A percentile compares a stretch with the other conserved stretches of the same genome.
These are phyloP conservation scores for Stictonetta naevosa DNA, from an alignment of 2,113 vertebrate genomes.

Conservation along the genomic window DNA sequence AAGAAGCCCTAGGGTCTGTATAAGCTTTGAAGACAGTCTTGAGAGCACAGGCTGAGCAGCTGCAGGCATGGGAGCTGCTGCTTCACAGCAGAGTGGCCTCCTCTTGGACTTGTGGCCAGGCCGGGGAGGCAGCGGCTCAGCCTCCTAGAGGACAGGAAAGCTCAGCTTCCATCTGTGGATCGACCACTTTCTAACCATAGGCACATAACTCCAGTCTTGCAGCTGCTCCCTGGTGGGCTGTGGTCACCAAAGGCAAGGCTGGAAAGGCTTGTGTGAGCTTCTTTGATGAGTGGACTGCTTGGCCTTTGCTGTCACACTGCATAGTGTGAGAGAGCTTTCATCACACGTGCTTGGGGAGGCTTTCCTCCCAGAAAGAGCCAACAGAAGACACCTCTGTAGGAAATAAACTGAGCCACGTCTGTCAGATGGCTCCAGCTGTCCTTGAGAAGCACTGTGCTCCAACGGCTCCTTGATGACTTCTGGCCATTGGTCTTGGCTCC, in stretches of 20 bases:
- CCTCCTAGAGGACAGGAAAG: background rate
- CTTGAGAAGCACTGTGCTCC: background rate
- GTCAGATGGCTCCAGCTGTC: background rate
- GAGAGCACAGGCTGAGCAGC: background rate
- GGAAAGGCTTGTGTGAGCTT: background rate
- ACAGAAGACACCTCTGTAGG: background rate
- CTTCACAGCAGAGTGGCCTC: background rate
- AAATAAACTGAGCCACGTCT: background rate
- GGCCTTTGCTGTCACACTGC: background rate
- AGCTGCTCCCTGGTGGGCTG: fast-evolving
- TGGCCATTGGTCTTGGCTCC: background rate
- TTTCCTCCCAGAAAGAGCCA: background rate
- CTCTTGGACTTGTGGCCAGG: background rate
- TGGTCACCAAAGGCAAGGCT: background rate
- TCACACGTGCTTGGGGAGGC: fast-evolving
- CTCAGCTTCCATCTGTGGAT: background rate
- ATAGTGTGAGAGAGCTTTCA: background rate
- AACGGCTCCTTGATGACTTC: fast-evolving
- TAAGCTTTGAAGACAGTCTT: background rate
- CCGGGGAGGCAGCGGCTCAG: background rate
- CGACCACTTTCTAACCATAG: background rate
- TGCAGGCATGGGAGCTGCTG: background rate
- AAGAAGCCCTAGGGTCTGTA: background rate
- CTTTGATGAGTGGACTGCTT: background rate
- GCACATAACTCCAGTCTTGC: background rate